A percentile compares a stretch with the other conserved stretches of the same genome.
phyloP scores from a whole-genome alignment of 1,140 invertebrate genomes.

The Microplitis demolitor region DNA sequence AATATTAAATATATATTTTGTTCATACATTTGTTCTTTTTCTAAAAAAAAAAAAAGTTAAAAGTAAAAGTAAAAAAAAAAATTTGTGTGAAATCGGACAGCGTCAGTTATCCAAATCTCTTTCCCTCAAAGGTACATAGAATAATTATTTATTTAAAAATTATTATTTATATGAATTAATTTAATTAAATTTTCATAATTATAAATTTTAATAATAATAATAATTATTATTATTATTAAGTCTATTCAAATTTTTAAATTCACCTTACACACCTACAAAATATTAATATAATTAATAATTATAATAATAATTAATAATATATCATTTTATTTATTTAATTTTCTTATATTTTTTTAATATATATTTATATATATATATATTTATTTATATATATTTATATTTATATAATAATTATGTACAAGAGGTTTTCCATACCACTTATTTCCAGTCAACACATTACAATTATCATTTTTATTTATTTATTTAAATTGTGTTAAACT shows the following conservation, averaged over 20 bases:
- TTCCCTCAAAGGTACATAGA: constrained; percentile 51
- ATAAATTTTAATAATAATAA: too few relatives aligned
- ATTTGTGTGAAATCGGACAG: constrained; percentile 12
- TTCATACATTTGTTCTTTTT: not conserved
- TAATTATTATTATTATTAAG: too few relatives aligned
- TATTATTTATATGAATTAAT: constrained; percentile 41
- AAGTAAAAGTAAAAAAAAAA: constrained; percentile 10
- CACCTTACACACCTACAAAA: constrained; percentile 53
- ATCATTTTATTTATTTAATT: constrained; percentile 36
- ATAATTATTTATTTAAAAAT: constrained; percentile 35
- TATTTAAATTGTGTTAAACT: not conserved
- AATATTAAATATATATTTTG: not conserved
- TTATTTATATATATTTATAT: constrained; percentile 38
- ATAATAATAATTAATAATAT: constrained; percentile 42
- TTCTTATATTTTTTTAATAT: constrained; percentile 38
- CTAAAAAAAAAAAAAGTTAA: not conserved
- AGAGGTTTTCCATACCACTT: constrained; percentile 45
- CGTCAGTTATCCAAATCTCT: constrained; percentile 22
- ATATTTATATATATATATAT: constrained; percentile 33
- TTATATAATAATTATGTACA: constrained; percentile 56
- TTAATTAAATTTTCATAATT: constrained; percentile 39
- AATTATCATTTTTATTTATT: constrained; percentile 10
- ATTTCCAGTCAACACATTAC: constrained; percentile 22
- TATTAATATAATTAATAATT: constrained; percentile 47
- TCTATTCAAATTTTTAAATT: constrained; percentile 30